Base-by-base conservation (phyloP, 2,888 invertebrate genomes). In the Oligia latruncula region DNA sequence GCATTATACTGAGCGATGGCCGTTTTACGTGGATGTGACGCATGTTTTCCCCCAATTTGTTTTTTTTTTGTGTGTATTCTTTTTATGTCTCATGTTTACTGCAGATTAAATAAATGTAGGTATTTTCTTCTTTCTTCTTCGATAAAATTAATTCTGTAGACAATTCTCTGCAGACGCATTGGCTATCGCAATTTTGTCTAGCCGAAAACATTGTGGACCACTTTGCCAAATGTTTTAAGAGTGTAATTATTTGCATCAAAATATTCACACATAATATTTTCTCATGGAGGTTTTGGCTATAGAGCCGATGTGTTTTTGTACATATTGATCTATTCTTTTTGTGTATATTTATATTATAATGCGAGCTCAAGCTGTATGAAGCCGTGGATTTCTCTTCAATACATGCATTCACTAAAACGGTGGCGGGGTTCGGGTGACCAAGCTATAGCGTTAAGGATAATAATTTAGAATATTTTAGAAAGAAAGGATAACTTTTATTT, bases 361-460 rank as follows among this genome's bases (percentile, higher is more conserved):
- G 85, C 74, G 87, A 85, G 83, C 87, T 68, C 77, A 88, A 84
- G 86, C 78, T 84, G 74, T 80, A 85, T 46, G 49, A 49, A 85
- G 76, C 66, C 46, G 73, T 66, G 82, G 87, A 88, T 88, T 87
- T 90, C 88, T 86, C 84, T 85, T 88, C 88, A 91, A 89, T 90
- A 84, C 80, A 84, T 85, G 86, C 84, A 87, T 89, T 90, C 88
- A 86, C 77, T 79, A 81, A 83, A 87, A 87, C 80, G 84, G 85
- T 82, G 87, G 86, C 84, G 79, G 77, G 65, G 46, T 20, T 72
- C 52, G 86, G 88, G 90, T 86, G 87, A 71, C 91, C 83, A 90
- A 74, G 68, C 1, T 17, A 4, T 58, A 58, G 2, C 4, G n/a
- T 67, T 23, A 17, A 29, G 2, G 40, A 64, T 11, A 68, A 40